Percentiles rank a stretch among this genome's conserved stretches.
phyloP scores from a whole-genome alignment of 2,888 invertebrate species.

The Mallateleia sp. region DNA sequence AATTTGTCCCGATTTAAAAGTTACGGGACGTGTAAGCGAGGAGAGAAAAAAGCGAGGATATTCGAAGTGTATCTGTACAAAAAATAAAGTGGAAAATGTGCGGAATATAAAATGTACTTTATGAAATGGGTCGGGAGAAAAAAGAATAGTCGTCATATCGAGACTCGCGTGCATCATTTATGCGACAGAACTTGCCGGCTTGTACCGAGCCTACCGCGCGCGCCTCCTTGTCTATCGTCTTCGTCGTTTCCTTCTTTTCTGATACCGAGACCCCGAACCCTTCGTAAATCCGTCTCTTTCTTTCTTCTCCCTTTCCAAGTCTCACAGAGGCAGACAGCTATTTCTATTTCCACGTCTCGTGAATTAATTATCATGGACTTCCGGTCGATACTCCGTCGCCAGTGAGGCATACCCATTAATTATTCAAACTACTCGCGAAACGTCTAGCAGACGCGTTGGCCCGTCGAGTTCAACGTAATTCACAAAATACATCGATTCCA shows the following conservation, averaged over 20 bases:
- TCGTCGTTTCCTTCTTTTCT: slow-evolving; percentile 59
- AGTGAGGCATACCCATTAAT: slow-evolving; percentile 84
- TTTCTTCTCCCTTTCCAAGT: slow-evolving; percentile 63
- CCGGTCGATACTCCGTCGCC: slow-evolving; percentile 85
- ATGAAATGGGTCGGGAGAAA: slow-evolving; percentile 67
- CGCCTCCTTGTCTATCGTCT: slow-evolving; percentile 72
- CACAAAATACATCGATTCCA: slow-evolving; percentile 70
- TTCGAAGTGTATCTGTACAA: slow-evolving; percentile 63
- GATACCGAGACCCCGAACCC: slow-evolving; percentile 38
- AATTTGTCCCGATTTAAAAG: slow-evolving; percentile 69
- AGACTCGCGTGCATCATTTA: slow-evolving; percentile 70
- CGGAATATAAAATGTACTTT: slow-evolving; percentile 73
- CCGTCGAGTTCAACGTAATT: slow-evolving; percentile 70
- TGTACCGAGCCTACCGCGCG: slow-evolving; percentile 55
- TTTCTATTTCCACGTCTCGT: slow-evolving; percentile 87
- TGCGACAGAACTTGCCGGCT: slow-evolving; percentile 64
- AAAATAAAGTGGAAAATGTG: slow-evolving; percentile 55
- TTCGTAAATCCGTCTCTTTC: slow-evolving; percentile 70
- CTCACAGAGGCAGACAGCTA: slow-evolving; percentile 78
- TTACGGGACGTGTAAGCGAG: slow-evolving; percentile 35
- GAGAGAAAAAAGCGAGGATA: slow-evolving; percentile 43
- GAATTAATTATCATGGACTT: slow-evolving; percentile 87
- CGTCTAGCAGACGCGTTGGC: slow-evolving; percentile 75
- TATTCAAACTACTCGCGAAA: slow-evolving; percentile 82
- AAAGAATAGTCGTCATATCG: slow-evolving; percentile 76